phyloP scores from a whole-genome alignment of 2,113 vertebrate genomes.

The Pygoscelis adeliae region DNA sequence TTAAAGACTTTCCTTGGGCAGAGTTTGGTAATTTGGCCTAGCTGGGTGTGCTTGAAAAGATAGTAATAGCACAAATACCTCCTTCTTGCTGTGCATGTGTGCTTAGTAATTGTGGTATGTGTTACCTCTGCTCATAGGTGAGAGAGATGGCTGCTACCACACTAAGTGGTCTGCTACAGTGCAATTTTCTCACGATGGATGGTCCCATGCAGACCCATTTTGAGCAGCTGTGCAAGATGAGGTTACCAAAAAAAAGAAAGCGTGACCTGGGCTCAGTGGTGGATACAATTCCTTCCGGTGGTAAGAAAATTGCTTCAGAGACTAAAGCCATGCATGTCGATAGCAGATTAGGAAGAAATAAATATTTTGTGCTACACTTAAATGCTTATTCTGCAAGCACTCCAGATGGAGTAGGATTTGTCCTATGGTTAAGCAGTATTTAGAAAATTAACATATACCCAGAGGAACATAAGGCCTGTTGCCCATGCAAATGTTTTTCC shows the following conservation, averaged over 20 bases:
- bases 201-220: constrained; percentile 91
- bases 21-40: neutral
- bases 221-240: constrained; percentile 93
- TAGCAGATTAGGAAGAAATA: neutral
- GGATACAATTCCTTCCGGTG: constrained; percentile 91
- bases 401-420: neutral
- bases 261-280: constrained; percentile 81
- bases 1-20: neutral
- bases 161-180: constrained; percentile 92
- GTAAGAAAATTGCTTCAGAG: constrained; percentile 62
- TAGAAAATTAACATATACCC: neutral
- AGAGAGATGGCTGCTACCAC: constrained; percentile 98
- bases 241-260: constrained; percentile 90
- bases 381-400: neutral
- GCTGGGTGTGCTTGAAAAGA: neutral
- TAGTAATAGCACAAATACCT: neutral
- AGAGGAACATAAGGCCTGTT: neutral
- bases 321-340: neutral
- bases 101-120: neutral
- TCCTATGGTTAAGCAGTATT: neutral
- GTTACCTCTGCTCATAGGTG: constrained; percentile 74
- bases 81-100: neutral
- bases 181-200: constrained; percentile 93
- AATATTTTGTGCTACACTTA: neutral
- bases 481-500: neutral